A percentile compares a stretch with the other conserved stretches of the same genome.
Conservation (phyloP, 2,888 invertebrate species). For the Tiphia femorata region DNA sequence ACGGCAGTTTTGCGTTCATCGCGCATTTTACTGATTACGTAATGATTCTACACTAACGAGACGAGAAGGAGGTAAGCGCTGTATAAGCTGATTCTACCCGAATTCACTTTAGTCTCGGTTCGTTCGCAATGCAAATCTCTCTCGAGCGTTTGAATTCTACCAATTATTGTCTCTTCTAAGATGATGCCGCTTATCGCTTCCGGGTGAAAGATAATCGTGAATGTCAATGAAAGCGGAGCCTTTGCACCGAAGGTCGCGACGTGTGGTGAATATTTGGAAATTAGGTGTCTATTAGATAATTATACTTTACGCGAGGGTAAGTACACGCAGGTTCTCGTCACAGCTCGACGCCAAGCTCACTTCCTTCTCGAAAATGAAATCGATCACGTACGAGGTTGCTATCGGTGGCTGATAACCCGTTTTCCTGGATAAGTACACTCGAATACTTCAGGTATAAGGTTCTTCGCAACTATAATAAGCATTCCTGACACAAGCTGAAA, state of each 20-base stretch:
- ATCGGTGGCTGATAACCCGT: too few species aligned
- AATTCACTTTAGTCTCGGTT: conserved; percentile 39
- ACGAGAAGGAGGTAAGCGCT: conserved; percentile 40
- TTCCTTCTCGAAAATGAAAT: too few species aligned
- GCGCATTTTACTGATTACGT: conserved; percentile 29
- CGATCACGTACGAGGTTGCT: conserved; percentile 5
- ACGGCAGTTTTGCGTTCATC: conserved; percentile 42
- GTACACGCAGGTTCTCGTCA: background rate
- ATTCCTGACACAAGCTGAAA: conserved; percentile 11
- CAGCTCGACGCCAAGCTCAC: too few species aligned
- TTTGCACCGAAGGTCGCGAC: background rate
- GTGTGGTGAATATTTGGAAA: background rate
- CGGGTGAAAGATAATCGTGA: background rate
- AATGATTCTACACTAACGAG: conserved; percentile 30
- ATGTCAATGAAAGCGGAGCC: background rate
- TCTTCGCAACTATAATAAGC: conserved; percentile 22
- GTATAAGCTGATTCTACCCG: conserved; percentile 37
- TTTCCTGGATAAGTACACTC: conserved; percentile 33
- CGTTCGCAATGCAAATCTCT: conserved; percentile 46
- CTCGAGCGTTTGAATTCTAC: background rate
- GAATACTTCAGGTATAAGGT: conserved; percentile 28
- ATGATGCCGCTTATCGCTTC: background rate
- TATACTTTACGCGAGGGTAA: conserved; percentile 3
- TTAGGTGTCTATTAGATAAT: conserved; percentile 3
- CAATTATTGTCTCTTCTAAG: background rate